Conservation (phyloP, 2,797 vertebrate genomes). For the Cossypha niveicapilla region DNA sequence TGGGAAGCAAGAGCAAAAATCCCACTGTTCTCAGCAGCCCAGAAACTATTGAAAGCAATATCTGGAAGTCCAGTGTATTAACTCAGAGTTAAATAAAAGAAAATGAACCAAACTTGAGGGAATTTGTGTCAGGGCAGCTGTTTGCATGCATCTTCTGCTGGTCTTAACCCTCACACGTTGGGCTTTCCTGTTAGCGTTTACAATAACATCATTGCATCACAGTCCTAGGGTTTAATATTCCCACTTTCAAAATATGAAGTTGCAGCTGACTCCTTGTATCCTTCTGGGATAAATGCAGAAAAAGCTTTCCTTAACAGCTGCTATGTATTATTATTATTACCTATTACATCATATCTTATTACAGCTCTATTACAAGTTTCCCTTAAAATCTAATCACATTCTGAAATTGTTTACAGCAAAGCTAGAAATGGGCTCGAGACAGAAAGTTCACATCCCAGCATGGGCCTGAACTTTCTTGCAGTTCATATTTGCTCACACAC, state of each 20-base stretch:
- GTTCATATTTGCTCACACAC: neutral
- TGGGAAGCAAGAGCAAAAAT: neutral
- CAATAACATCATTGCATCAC: constrained; percentile 49
- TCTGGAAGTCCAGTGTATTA: neutral
- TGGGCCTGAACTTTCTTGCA: constrained; percentile 46
- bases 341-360: constrained; percentile 72
- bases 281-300: constrained; percentile 57
- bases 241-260: constrained; percentile 57
- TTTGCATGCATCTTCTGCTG: constrained; percentile 31
- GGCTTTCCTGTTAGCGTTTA: constrained; percentile 11
- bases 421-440: constrained; percentile 8
- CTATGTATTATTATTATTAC: constrained; percentile 68
- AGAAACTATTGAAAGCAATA: neutral
- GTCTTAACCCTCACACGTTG: constrained; percentile 45
- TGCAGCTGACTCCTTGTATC: constrained; percentile 67
- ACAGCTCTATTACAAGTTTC: constrained; percentile 63
- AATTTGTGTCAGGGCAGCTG: constrained; percentile 48
- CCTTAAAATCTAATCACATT: constrained; percentile 68
- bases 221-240: constrained; percentile 53
- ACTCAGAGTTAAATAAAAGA: neutral
- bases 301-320: constrained; percentile 67
- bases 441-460: constrained; percentile 58
- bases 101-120: constrained; percentile 8
- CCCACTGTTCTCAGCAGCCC: neutral
- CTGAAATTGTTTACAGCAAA: constrained; percentile 64